Percentiles rank a stretch among this genome's conserved stretches.
Conservation (phyloP, 2,888 invertebrate genomes). For the Chamaedrilus cognettii region DNA sequence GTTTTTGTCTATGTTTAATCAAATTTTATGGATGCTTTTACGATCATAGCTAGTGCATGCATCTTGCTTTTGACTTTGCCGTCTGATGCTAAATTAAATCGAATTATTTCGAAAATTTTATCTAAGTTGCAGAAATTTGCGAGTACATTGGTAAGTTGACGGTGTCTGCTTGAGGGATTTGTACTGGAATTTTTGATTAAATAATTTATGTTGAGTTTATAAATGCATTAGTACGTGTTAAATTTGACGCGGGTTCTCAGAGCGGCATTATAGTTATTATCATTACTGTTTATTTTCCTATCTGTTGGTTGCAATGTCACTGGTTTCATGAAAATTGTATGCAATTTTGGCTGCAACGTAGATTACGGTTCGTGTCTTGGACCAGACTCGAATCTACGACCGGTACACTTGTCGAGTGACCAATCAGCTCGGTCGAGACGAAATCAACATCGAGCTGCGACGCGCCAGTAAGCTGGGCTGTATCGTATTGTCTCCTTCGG, state of each 20-base stretch:
- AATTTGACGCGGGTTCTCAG: background rate
- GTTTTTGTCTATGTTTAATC: too few relatives aligned
- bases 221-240: background rate
- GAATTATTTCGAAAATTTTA: too few relatives aligned
- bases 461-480: conserved; percentile 29
- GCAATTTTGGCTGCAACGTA: background rate
- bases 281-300: too few relatives aligned
- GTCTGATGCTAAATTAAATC: too few relatives aligned
- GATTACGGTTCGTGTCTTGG: conserved; percentile 28
- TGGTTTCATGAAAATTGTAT: background rate
- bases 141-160: too few relatives aligned
- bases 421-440: conserved; percentile 27
- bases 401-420: conserved; percentile 29
- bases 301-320: too few relatives aligned
- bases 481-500: background rate
- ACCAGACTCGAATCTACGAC: conserved; percentile 34
- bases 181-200: too few relatives aligned
- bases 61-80: too few relatives aligned
- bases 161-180: too few relatives aligned
- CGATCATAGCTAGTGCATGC: too few relatives aligned
- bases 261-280: background rate
- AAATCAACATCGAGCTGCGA: conserved; percentile 18
- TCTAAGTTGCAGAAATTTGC: too few relatives aligned
- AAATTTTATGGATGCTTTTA: too few relatives aligned
- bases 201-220: background rate